These are phyloP conservation scores for Eospalax fontanierii DNA, from an alignment of 2,797 vertebrate species.

Conservation along the genomic window DNA sequence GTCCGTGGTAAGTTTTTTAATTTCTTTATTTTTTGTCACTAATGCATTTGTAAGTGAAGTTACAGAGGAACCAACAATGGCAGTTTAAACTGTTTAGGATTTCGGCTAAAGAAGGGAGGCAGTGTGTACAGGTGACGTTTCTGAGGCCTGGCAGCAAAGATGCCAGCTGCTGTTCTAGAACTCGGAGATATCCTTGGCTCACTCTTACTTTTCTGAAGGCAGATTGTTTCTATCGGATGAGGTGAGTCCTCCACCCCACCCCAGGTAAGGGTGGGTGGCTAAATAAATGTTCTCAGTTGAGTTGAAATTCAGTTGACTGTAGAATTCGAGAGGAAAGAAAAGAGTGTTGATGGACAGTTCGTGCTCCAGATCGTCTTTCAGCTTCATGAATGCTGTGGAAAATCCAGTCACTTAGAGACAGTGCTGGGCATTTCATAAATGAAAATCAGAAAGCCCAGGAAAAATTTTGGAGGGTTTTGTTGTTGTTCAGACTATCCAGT, in stretches of 20 bases:
- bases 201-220: background rate
- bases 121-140: background rate
- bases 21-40: background rate
- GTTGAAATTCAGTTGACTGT: background rate
- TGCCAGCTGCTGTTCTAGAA: background rate
- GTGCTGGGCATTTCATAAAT: background rate
- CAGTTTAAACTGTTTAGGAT: background rate
- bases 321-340: background rate
- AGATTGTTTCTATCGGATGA: background rate
- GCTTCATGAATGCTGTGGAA: background rate
- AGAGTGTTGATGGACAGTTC: background rate
- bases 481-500: background rate
- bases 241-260: background rate
- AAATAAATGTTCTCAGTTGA: background rate
- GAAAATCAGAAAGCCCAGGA: background rate
- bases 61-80: background rate
- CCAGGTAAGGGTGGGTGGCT: background rate
- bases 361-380: background rate
- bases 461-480: background rate
- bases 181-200: background rate
- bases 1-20: background rate
- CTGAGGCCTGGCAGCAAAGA: background rate
- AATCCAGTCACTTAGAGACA: slow-evolving; percentile 47
- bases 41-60: slow-evolving; percentile 46
- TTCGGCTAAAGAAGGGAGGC: slow-evolving; percentile 17